phyloP scores from a whole-genome alignment of 2,113 vertebrate species.

The Empidonax traillii region DNA sequence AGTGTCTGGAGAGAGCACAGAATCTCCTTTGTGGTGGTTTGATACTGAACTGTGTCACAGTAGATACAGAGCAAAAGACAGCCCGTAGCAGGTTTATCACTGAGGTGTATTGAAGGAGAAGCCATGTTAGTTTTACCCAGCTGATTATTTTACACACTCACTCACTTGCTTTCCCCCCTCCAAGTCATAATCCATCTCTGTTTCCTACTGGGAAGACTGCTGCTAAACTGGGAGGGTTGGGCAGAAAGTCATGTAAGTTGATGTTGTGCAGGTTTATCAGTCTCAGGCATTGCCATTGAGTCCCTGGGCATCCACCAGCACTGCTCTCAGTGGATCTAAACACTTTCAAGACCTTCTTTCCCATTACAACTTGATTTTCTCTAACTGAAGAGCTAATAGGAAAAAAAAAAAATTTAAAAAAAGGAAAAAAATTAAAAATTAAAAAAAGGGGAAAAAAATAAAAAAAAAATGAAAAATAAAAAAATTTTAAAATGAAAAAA shows the following conservation, averaged over 20 bases:
- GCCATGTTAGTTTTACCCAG: neutral
- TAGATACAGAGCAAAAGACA: neutral
- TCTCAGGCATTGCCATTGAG: neutral
- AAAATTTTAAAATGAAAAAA: no score
- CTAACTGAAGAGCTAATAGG: neutral
- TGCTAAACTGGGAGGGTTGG: neutral
- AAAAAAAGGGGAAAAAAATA: neutral
- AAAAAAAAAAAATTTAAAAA: neutral
- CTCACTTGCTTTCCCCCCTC: accelerated
- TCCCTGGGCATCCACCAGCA: neutral
- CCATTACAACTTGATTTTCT: neutral
- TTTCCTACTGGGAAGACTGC: neutral
- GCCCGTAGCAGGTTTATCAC: neutral
- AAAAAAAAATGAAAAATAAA: no score
- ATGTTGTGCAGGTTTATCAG: neutral
- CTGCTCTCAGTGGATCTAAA: neutral
- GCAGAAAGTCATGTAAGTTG: accelerated
- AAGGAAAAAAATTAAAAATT: no score
- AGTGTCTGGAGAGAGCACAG: neutral
- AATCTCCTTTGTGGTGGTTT: neutral
- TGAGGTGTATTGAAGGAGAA: neutral
- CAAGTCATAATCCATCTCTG: neutral
- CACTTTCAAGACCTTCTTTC: neutral
- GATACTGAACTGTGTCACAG: neutral
- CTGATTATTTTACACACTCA: neutral